Percentiles rank a stretch among this genome's conserved stretches.
Evolutionary conservation across 2,888 invertebrate genomes (phyloP).

Genomic region (Metopia argyrocephala): DNA sequence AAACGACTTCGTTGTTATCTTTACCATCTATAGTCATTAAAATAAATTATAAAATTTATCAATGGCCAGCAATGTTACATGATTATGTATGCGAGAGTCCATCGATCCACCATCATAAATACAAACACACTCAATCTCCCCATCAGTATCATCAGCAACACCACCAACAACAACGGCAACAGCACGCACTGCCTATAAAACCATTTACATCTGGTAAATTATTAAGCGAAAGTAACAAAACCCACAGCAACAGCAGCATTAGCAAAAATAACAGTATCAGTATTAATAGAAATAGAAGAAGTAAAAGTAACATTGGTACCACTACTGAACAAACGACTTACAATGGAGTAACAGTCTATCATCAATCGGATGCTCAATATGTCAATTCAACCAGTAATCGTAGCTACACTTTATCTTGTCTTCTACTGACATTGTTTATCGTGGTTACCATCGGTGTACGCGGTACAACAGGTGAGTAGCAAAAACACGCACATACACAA

Average conservation of each 20-base stretch:
- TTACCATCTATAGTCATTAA: constrained; percentile 34
- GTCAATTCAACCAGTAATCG: constrained; percentile 39
- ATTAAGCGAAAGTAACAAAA: no score
- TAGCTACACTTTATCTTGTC: constrained; percentile 63
- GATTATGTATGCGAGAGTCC: constrained; percentile 21
- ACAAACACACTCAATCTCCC: neutral
- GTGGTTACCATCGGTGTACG: constrained; percentile 73
- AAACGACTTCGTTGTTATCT: neutral
- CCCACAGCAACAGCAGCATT: neutral
- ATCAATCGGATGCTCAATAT: constrained; percentile 49
- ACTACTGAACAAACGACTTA: neutral
- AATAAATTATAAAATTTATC: constrained; percentile 44
- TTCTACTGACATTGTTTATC: constrained; percentile 75
- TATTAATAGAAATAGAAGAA: constrained; percentile 45
- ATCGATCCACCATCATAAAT: constrained; percentile 32
- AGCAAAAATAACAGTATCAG: constrained; percentile 34
- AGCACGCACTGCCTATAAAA: neutral
- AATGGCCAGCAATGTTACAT: constrained; percentile 45
- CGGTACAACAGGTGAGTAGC: constrained; percentile 73
- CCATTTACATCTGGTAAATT: neutral
- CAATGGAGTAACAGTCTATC: constrained; percentile 17
- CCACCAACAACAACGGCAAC: neutral
- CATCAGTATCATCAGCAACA: constrained; percentile 39
- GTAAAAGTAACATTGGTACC: neutral
- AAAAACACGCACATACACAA: no score